Evolutionary conservation across 2,113 vertebrate species (phyloP).

Genomic region (Platycercus adscitus): DNA sequence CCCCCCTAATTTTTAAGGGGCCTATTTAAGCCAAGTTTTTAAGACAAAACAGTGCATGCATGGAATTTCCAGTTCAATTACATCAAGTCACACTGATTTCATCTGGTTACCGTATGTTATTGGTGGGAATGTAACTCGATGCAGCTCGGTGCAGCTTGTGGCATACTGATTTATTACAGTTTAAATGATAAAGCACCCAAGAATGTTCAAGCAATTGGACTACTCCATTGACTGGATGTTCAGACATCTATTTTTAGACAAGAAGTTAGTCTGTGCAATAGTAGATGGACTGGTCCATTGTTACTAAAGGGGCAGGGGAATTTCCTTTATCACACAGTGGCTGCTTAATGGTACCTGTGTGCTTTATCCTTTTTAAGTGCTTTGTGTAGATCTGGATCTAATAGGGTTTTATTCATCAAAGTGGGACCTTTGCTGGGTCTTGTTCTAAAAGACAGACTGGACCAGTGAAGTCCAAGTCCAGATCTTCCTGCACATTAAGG

Average conservation of each 20-base stretch:
- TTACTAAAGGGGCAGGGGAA: not conserved
- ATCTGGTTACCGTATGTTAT: constrained; percentile 72
- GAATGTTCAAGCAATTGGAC: constrained; percentile 78
- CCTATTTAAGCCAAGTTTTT: not conserved
- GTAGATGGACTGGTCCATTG: constrained; percentile 41
- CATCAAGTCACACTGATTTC: constrained; percentile 47
- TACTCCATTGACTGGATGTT: constrained; percentile 73
- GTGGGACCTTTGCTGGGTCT: not conserved
- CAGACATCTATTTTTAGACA: constrained; percentile 75
- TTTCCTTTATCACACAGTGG: not conserved
- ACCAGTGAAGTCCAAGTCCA: not conserved
- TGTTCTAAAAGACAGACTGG: not conserved
- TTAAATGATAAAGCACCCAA: constrained; percentile 76
- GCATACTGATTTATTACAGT: constrained; percentile 77
- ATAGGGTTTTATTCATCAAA: not conserved
- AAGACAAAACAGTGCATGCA: constrained; percentile 58
- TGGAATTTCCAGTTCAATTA: constrained; percentile 42
- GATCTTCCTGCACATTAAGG: not conserved
- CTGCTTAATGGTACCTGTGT: not conserved
- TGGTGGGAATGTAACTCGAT: constrained; percentile 47
- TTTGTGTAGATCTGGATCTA: not conserved
- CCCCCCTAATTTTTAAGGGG: not conserved
- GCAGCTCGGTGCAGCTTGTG: constrained; percentile 56
- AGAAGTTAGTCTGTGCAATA: constrained; percentile 58
- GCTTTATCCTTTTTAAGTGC: not conserved